phyloP scores from a whole-genome alignment of 2,113 vertebrate species.

The Andinoacara biseriatus region DNA sequence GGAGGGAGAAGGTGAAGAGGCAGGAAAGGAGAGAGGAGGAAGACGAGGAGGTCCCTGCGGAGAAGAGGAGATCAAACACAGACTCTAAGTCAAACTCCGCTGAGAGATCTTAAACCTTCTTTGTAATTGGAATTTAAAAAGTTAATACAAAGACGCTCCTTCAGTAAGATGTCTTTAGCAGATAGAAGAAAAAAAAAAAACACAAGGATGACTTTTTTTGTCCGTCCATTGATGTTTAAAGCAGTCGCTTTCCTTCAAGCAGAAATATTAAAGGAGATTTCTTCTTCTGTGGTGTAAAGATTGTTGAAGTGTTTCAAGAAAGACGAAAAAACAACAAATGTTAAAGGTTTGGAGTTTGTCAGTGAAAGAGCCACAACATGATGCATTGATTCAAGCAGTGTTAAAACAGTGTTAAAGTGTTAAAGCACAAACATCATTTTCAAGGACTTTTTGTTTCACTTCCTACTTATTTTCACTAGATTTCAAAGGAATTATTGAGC shows the following conservation, averaged over 20 bases:
- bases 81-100: constrained; percentile 73
- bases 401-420: background rate
- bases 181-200: constrained; percentile 50
- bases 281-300: constrained; percentile 12
- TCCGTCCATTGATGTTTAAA: constrained; percentile 37
- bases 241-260: constrained; percentile 35
- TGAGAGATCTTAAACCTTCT: constrained; percentile 73
- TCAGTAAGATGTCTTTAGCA: constrained; percentile 72
- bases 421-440: background rate
- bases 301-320: background rate
- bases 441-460: background rate
- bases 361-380: background rate
- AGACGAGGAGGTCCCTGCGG: constrained; percentile 62
- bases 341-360: constrained; percentile 1
- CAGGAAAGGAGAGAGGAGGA: constrained; percentile 55
- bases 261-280: constrained; percentile 43
- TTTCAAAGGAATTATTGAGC: background rate
- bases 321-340: background rate
- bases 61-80: constrained; percentile 69
- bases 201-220: constrained; percentile 37
- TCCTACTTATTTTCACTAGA: background rate
- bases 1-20: constrained; percentile 52
- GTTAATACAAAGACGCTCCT: constrained; percentile 71
- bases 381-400: background rate
- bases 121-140: constrained; percentile 77